Conservation (phyloP, 2,888 invertebrate genomes). For the Malthinus flaveolus region DNA sequence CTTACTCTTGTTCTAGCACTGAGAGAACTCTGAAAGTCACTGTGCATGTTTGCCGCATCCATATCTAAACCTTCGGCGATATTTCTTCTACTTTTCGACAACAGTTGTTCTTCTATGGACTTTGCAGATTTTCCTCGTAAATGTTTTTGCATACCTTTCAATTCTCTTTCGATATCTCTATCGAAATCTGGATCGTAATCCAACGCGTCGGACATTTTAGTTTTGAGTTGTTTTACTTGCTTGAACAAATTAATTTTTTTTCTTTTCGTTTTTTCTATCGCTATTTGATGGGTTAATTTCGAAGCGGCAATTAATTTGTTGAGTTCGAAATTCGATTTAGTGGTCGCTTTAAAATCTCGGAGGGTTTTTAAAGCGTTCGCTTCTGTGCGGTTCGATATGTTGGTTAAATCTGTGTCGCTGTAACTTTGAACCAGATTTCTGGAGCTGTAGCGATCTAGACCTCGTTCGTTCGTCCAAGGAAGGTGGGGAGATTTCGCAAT, state of each 20-base stretch:
- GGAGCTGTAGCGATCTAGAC: conserved; percentile 68
- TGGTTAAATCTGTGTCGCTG: conserved; percentile 67
- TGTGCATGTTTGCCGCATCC: conserved; percentile 40
- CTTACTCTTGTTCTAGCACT: conserved; percentile 47
- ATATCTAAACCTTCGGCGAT: conserved; percentile 56
- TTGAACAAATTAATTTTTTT: conserved; percentile 56
- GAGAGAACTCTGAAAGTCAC: conserved; percentile 31
- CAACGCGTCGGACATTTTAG: conserved; percentile 55
- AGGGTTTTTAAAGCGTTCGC: conserved; percentile 71
- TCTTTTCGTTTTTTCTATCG: conserved; percentile 57
- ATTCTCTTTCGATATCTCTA: conserved; percentile 51
- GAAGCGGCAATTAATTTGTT: conserved; percentile 65
- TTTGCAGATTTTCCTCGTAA: conserved; percentile 76
- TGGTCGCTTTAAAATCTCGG: conserved; percentile 61
- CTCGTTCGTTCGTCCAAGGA: conserved; percentile 74
- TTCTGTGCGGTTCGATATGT: conserved; percentile 68
- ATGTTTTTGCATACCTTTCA: conserved; percentile 56
- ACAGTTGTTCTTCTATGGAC: conserved; percentile 68
- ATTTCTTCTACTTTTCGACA: conserved; percentile 61
- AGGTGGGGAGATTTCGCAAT: conserved; percentile 63
- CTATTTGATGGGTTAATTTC: conserved; percentile 64
- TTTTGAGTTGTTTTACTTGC: conserved; percentile 52
- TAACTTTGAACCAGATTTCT: conserved; percentile 68
- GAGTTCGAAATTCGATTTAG: conserved; percentile 65
- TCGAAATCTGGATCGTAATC: conserved; percentile 56